Percentiles rank a stretch among this genome's conserved stretches.
Conservation (phyloP, 2,888 invertebrate genomes). For the Cheiracanthium punctorium region DNA sequence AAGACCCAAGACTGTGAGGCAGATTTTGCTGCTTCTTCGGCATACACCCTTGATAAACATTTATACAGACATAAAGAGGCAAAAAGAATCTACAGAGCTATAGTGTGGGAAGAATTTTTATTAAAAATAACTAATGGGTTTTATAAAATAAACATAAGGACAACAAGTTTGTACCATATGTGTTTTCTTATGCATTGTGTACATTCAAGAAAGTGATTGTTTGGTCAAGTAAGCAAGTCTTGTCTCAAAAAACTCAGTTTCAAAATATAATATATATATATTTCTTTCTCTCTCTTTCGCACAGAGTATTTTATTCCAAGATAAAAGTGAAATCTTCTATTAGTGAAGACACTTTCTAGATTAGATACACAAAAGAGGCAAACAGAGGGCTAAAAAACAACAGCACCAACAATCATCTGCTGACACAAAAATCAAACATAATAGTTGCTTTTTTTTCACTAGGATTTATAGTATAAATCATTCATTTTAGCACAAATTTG, state of each 20-base stretch:
- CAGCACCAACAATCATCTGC: not conserved
- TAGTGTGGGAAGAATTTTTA: slow-evolving; percentile 66
- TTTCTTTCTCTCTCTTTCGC: too few species aligned
- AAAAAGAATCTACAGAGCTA: not conserved
- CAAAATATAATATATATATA: slow-evolving; percentile 66
- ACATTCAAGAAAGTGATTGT: slow-evolving; percentile 67
- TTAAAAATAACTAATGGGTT: slow-evolving; percentile 70
- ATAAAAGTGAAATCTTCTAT: slow-evolving; percentile 44
- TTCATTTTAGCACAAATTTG: too few species aligned
- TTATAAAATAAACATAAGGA: slow-evolving; percentile 69
- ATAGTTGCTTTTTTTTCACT: not conserved
- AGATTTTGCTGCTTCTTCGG: too few species aligned
- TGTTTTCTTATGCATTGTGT: slow-evolving; percentile 52
- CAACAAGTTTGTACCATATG: slow-evolving; percentile 69
- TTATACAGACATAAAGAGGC: too few species aligned
- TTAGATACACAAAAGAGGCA: slow-evolving; percentile 51
- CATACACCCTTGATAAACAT: too few species aligned
- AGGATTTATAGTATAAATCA: not conserved
- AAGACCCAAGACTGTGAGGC: too few species aligned
- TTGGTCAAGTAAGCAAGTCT: slow-evolving; percentile 62
- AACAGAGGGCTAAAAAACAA: slow-evolving; percentile 5
- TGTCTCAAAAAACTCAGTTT: slow-evolving; percentile 47
- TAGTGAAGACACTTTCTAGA: slow-evolving; percentile 55
- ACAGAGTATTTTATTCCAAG: slow-evolving; percentile 57
- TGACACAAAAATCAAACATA: not conserved